A percentile compares a stretch with the other conserved stretches of the same genome.
phyloP scores from a whole-genome alignment of 2,797 vertebrate genomes.

The Psittacula echo region DNA sequence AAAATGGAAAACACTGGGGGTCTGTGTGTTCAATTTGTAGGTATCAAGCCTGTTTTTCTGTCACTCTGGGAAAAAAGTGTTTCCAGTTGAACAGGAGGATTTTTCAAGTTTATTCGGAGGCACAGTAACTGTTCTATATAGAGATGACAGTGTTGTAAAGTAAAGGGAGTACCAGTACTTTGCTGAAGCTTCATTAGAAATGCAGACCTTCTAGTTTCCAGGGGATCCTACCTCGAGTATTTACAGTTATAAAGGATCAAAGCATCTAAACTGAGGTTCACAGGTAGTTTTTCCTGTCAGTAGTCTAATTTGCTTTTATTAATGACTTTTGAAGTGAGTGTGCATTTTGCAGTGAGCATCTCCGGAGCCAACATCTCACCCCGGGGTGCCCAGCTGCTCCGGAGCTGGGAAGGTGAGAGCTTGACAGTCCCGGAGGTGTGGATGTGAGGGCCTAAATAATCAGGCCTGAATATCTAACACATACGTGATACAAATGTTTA shows the following conservation, averaged over 20 bases:
- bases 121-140: not conserved
- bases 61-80: not conserved
- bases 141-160: not conserved
- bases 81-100: not conserved
- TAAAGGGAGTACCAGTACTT: not conserved
- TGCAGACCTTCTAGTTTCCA: not conserved
- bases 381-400: not conserved
- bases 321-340: not conserved
- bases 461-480: not conserved
- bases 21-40: not conserved
- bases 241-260: not conserved
- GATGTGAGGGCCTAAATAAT: not conserved
- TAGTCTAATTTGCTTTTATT: not conserved
- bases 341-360: not conserved
- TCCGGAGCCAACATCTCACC: not conserved
- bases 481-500: not conserved
- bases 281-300: not conserved
- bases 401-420: not conserved
- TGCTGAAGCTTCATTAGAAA: not conserved
- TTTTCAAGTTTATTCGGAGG: not conserved
- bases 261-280: not conserved
- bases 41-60: not conserved
- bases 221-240: accelerated
- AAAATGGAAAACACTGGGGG: not conserved
- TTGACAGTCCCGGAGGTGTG: not conserved